Conservation (phyloP, 2,888 invertebrate species). For the Ectropis crepuscularia region DNA sequence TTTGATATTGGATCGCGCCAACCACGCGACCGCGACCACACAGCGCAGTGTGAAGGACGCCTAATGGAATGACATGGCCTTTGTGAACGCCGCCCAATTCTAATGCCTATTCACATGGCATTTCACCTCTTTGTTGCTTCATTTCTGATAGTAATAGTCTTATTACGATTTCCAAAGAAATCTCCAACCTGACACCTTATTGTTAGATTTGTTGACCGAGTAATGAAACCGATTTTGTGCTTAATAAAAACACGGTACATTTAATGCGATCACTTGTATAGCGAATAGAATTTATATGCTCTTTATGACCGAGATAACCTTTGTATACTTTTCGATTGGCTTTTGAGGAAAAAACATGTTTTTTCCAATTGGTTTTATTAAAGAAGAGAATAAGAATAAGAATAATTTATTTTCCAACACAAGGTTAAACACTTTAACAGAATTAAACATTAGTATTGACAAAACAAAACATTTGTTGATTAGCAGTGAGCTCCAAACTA, state of each 20-base stretch:
- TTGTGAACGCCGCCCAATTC: slow-evolving; percentile 84
- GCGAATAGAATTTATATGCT: slow-evolving; percentile 57
- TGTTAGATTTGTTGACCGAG: slow-evolving; percentile 55
- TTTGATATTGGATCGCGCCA: slow-evolving; percentile 75
- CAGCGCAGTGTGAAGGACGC: slow-evolving; percentile 79
- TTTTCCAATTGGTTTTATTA: slow-evolving; percentile 25
- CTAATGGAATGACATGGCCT: slow-evolving; percentile 84
- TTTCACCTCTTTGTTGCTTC: slow-evolving; percentile 83
- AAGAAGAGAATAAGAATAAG: too few relatives aligned
- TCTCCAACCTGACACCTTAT: slow-evolving; percentile 62
- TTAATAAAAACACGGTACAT: slow-evolving; percentile 51
- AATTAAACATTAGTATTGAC: too few relatives aligned
- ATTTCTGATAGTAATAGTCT: slow-evolving; percentile 83
- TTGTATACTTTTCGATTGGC: slow-evolving; percentile 35
- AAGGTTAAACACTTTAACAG: too few relatives aligned
- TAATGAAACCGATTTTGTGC: slow-evolving; percentile 45
- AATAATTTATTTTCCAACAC: too few relatives aligned
- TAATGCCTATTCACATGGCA: slow-evolving; percentile 84
- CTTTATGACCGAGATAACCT: slow-evolving; percentile 52
- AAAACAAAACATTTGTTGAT: too few relatives aligned
- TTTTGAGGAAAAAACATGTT: slow-evolving; percentile 36
- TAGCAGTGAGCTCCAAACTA: too few relatives aligned
- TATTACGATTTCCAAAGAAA: slow-evolving; percentile 78
- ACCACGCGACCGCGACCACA: slow-evolving; percentile 81
- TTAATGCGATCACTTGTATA: slow-evolving; percentile 51